Base-by-base conservation (phyloP, 64 coral and sea anemone genomes). In the Orbicella faveolata region DNA sequence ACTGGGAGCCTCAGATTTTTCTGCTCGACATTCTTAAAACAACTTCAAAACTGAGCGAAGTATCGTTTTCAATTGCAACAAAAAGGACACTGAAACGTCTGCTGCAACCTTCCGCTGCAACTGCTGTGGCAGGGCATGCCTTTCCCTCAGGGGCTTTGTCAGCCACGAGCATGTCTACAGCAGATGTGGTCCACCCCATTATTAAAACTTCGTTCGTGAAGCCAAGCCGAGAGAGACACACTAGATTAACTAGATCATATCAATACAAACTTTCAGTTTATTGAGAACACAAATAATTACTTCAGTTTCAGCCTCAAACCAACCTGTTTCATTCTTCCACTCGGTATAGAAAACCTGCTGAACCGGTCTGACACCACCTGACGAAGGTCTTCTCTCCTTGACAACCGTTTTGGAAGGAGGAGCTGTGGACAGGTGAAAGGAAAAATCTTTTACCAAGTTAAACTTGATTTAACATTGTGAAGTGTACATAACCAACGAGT, bases 331-430 rank as follows among this genome's bases (percentile, higher is more conserved):
- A 61, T 99, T 99, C 65, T 95, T 95, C 53, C 88, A 83, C 41
- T 99, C 97, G 14, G 97, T 99, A 34, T 99, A 99, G 70, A 99
- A 99, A 36, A 89, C 83, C 57, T 97, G 95, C 65, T 93, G 91
- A 10, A 83, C 52, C 19, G 92, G 20, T 97, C 77, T 97, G 13
- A 86, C 78, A 3, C 88, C 81, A 62, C 89, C 88, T 20, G 89
- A 87, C 1, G 92, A 91, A 63, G 52, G 87, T 63, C 92, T 36
- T 79, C 76, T 78, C 34, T 97, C 90, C 70, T 89, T 92, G 48
- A 90, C 48, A 34, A 57, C 83, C 12, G 87, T 84, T 92, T 97
- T 97, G 63, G 89, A 74, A 2, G 84, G 83, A 70, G 95, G 92
- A 73, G 92, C 95, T 97, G 36, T 44, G 57, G 55, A 36, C 52